Evolutionary conservation across 2,113 vertebrate genomes (phyloP), one percentile per base, ranked within the genome.

Genomic region (Rhipidura dahli): DNA sequence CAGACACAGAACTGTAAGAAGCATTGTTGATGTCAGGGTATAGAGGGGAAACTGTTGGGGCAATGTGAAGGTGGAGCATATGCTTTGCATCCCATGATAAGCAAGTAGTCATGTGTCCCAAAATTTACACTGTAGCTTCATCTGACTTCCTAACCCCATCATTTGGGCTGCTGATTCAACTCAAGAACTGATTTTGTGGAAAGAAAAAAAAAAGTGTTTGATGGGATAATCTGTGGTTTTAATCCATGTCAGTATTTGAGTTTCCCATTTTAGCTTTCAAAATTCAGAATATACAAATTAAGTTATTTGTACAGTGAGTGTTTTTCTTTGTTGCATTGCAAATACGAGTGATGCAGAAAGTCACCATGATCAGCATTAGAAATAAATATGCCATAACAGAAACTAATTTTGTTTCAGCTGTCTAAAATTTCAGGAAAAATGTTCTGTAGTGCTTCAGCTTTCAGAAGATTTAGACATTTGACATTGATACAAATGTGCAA

Each of bases 301-400:
- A 88, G 69, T 61, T 59, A 63, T 75, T 91, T 89, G 69, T 91
- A 59, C 44, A 64, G 72, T 35, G 40, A 92, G 37, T 57, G 60
- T 63, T 91, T 91, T 61, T 70, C 77, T 84, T 79, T 90, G 82
- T 85, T 85, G 82, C 66, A 59, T 80, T 85, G 44, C 85, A 93
- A 20, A 88, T 80, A 64, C 92, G 66, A 88, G n/a, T 77, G 80
- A 88, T 91, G 79, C 57, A 56, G 66, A 93, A 91, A 93, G 68
- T 59, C 44, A 27, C 57, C 85, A 5, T 61, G 70, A 89, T 89
- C 66, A 94, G 61, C 50, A 44, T 70, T 88, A 78, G 60, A 76
- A 93, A 93, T 63, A 92, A 95, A 90, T 83, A 73, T 18, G 84
- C 60, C 66, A 53, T 90, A 91, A 85, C 72, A 93, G 86, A 87